A percentile compares a stretch with the other conserved stretches of the same genome.
These are phyloP conservation scores for Chionodraco myersi DNA, from an alignment of 2,113 vertebrate species.

Conservation along the genomic window DNA sequence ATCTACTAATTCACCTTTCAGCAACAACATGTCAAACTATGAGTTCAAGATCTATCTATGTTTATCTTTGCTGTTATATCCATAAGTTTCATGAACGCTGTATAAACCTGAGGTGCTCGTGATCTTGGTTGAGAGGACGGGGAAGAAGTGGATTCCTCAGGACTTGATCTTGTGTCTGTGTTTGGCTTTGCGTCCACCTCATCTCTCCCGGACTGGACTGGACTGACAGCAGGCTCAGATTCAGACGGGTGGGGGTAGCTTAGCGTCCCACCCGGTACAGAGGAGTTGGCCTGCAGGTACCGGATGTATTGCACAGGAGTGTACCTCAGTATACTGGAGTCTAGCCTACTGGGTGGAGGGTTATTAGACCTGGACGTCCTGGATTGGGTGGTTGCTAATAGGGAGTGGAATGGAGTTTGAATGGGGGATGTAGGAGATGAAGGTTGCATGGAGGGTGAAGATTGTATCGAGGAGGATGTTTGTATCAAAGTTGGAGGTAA, in stretches of 20 bases:
- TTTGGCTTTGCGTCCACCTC: slow-evolving; percentile 38
- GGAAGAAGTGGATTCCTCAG: slow-evolving; percentile 38
- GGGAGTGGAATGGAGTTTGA: slow-evolving; percentile 25
- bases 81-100: slow-evolving; percentile 91
- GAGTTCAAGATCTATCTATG: slow-evolving; percentile 46
- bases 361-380: slow-evolving; percentile 47
- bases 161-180: slow-evolving; percentile 13
- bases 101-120: slow-evolving; percentile 77
- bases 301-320: slow-evolving; percentile 81
- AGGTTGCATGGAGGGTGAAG: slow-evolving; percentile 3
- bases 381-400: slow-evolving; percentile 35
- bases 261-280: background rate
- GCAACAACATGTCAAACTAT: background rate
- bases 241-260: slow-evolving; percentile 31
- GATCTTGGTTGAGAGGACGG: slow-evolving; percentile 35
- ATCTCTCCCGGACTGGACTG: slow-evolving; percentile 43
- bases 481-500: background rate
- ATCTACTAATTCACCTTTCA: background rate
- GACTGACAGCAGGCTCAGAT: slow-evolving; percentile 27
- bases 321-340: slow-evolving; percentile 79
- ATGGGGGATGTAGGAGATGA: slow-evolving; percentile 1
- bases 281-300: slow-evolving; percentile 59
- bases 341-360: slow-evolving; percentile 78
- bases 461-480: background rate
- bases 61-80: slow-evolving; percentile 84